Conservation (phyloP, 2,113 vertebrate genomes). For the Jaculus jaculus region DNA sequence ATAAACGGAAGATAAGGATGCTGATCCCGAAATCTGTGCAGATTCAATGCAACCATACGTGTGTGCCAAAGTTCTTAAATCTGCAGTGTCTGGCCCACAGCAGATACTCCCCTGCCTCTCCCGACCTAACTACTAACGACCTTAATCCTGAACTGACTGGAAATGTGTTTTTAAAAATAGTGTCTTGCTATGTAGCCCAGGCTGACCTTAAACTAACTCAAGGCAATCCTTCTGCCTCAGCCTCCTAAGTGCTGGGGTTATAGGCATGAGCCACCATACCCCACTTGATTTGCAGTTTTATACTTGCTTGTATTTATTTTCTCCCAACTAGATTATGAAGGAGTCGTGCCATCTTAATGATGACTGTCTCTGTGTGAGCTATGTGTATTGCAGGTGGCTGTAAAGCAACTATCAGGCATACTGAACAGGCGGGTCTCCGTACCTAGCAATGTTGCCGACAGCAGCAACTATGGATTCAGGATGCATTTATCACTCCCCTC, state of each 20-base stretch:
- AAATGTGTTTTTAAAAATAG: too few species aligned
- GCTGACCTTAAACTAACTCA: too few species aligned
- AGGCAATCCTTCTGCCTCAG: too few species aligned
- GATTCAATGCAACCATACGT: background rate
- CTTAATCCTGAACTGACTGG: background rate
- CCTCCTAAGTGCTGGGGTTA: too few species aligned
- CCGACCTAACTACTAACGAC: background rate
- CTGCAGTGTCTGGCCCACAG: background rate
- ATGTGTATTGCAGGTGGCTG: background rate
- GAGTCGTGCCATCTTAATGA: background rate
- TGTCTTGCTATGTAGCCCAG: background rate
- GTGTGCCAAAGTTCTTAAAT: background rate
- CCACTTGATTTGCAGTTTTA: background rate
- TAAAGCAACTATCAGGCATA: background rate
- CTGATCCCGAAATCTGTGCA: background rate
- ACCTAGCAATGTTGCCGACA: background rate
- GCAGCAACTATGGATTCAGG: background rate
- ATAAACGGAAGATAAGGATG: background rate
- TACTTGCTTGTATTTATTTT: background rate
- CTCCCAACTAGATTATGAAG: background rate
- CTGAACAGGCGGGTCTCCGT: background rate
- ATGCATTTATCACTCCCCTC: background rate
- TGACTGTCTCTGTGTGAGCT: background rate
- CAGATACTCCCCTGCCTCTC: background rate
- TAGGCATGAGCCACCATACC: too few species aligned